Percentiles rank a stretch among this genome's conserved stretches.
Evolutionary conservation across 2,797 vertebrate species (phyloP).

Genomic region (Xiphophorus birchmanni): DNA sequence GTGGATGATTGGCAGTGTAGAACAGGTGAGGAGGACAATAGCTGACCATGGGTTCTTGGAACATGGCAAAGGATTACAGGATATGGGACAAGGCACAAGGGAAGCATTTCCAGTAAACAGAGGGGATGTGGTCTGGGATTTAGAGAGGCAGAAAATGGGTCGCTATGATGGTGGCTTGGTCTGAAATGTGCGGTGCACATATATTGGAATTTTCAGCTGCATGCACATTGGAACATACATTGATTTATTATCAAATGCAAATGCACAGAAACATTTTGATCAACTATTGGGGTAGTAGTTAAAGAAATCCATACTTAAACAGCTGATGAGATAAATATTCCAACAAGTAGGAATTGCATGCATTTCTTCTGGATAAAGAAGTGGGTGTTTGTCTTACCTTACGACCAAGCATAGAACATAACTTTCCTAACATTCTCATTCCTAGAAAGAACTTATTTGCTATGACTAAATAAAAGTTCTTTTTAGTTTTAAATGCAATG

Average conservation of each 20-base stretch:
- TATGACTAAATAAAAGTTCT: slow-evolving; percentile 27
- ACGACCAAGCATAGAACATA: background rate
- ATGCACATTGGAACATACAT: slow-evolving; percentile 11
- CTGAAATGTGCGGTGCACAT: slow-evolving; percentile 40
- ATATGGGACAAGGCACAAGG: slow-evolving; percentile 73
- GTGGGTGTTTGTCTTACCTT: background rate
- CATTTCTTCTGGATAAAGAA: too few species aligned
- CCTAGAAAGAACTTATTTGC: slow-evolving; percentile 25
- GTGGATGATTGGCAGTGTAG: slow-evolving; percentile 45
- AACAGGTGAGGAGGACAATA: slow-evolving; percentile 70
- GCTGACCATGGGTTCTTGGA: slow-evolving; percentile 65
- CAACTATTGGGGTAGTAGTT: slow-evolving; percentile 2
- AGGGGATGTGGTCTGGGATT: slow-evolving; percentile 62
- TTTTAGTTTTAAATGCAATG: slow-evolving; percentile 27
- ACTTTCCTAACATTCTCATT: slow-evolving; percentile 6
- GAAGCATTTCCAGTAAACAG: slow-evolving; percentile 67
- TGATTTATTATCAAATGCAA: background rate
- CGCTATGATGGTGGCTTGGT: slow-evolving; percentile 61
- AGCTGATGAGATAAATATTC: background rate
- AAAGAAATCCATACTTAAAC: background rate
- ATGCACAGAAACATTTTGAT: slow-evolving; percentile 10
- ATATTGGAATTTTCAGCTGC: slow-evolving; percentile 28
- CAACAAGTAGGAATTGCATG: background rate
- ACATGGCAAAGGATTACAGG: slow-evolving; percentile 73
- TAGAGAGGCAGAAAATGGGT: slow-evolving; percentile 66